Base-by-base conservation (phyloP, 2,113 vertebrate species). In the Archilochus colubris region DNA sequence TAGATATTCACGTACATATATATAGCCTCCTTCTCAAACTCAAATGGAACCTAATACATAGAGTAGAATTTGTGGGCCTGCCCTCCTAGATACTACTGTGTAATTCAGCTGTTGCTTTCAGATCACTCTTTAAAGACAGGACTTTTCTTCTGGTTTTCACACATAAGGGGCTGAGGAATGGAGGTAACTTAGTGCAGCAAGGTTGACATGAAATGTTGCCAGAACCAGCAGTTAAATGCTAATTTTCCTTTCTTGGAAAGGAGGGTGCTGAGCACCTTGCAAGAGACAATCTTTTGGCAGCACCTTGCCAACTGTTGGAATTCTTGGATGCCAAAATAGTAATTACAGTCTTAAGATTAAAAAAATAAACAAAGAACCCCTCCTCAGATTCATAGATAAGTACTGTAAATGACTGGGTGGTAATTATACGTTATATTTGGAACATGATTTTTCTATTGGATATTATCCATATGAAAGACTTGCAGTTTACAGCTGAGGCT, bases 381-480 rank as follows among this genome's bases (percentile, higher is more conserved):
- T 96, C 93, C 93, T 96, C 93, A 95, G 95, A 96, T 97, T 95
- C 53, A 46, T 1, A 93, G 96, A 97, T 97, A 97, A 96, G 72
- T 83, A 17, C 68, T 91, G 77, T 86, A 96, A 91, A 92, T 93
- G 88, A 33, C 89, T 94, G 89, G 53, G 83, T 94, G 50, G 85
- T 95, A 94, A 95, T 95, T 95, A 81, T 80, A 75, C 6, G 57
- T 94, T 95, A 81, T 94, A 95, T 95, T 93, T 97, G 94, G 93
- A 95, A 84, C 91, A 75, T 64, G 68, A 57, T 78, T 94, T 95
- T 91, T 94, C 64, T 95, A 1, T 87, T 95, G 82, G 93, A 94
- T 30, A 43, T 83, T 48, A 75, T 95, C 93, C 88, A 86, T 93
- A 82, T 91, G 68, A 86, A 55, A 82, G 54, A 80, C 61, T 85